Conservation (phyloP, 1,140 invertebrate species). For the Drosophila simulans region DNA sequence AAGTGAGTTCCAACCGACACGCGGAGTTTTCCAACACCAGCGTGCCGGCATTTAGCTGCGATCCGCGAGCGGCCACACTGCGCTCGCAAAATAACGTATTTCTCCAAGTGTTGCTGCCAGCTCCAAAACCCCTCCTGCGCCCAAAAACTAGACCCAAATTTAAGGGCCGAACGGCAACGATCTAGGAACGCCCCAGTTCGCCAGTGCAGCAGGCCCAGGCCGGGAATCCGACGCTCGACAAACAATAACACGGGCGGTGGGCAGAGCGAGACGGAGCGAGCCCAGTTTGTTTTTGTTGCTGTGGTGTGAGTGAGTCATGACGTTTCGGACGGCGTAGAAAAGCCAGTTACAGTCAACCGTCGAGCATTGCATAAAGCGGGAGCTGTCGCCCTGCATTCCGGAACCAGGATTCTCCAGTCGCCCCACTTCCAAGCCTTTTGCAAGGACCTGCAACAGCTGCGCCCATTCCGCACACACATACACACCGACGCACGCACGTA, state of each 20-base stretch:
- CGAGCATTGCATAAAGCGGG: constrained; percentile 48
- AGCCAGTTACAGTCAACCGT: constrained; percentile 36
- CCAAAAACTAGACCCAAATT: not conserved
- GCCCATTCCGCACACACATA: constrained; percentile 15
- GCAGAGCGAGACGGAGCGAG: constrained; percentile 20
- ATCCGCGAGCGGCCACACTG: constrained; percentile 5
- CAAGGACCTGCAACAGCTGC: constrained; percentile 62
- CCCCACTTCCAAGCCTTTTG: not conserved
- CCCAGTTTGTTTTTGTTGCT: constrained; percentile 52
- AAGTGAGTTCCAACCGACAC: not conserved
- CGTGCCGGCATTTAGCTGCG: not conserved
- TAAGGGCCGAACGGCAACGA: not conserved
- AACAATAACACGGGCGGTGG: not conserved
- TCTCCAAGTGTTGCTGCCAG: constrained; percentile 3
- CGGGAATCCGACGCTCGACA: not conserved
- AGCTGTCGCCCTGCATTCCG: constrained; percentile 13
- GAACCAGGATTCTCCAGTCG: not conserved
- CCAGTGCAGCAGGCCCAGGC: not conserved
- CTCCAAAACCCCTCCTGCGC: not conserved
- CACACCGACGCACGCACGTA: constrained; percentile 2
- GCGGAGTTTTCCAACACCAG: not conserved
- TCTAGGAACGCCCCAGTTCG: not conserved
- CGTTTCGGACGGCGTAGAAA: constrained; percentile 55
- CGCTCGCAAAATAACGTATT: constrained; percentile 7
- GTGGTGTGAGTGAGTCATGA: constrained; percentile 59